Percentiles rank a stretch among this genome's conserved stretches.
These are phyloP conservation scores for Zonotrichia leucophrys DNA, from an alignment of 2,113 vertebrate species.

Conservation along the genomic window DNA sequence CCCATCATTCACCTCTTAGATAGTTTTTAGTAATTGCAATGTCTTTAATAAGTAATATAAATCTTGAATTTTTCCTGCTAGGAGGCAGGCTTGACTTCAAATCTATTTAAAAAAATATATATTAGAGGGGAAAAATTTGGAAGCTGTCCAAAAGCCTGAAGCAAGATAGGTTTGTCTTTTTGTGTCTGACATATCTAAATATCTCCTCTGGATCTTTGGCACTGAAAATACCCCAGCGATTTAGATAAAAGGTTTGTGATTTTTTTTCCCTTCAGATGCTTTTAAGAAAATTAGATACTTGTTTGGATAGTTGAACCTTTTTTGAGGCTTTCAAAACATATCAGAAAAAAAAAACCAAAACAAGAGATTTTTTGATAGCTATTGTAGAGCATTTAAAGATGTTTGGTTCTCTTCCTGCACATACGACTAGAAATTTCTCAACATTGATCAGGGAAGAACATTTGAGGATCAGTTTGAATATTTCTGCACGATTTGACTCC, in stretches of 20 bases:
- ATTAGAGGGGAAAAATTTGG: not conserved
- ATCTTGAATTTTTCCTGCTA: not conserved
- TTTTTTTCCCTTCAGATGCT: not conserved
- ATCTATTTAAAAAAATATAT: not conserved
- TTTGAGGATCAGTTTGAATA: not conserved
- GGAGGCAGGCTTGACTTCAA: not conserved
- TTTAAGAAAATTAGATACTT: not conserved
- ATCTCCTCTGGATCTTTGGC: not conserved
- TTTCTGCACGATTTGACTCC: not conserved
- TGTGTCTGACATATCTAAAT: not conserved
- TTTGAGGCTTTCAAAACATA: not conserved
- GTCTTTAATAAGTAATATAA: not conserved
- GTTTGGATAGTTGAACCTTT: not conserved
- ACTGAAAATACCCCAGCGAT: not conserved
- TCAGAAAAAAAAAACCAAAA: not conserved
- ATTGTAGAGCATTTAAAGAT: not conserved
- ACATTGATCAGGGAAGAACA: not conserved
- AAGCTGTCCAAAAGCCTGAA: not conserved
- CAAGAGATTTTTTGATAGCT: not conserved
- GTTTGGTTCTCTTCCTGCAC: not conserved
- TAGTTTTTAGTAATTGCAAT: not conserved
- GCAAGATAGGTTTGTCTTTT: slow-evolving; percentile 1
- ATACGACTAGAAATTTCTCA: not conserved
- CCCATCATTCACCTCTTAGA: not conserved
- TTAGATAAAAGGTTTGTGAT: not conserved